Evolutionary conservation across 1,140 invertebrate species (phyloP), one percentile per base, ranked within the genome.

Genomic region (Octopus sinensis): DNA sequence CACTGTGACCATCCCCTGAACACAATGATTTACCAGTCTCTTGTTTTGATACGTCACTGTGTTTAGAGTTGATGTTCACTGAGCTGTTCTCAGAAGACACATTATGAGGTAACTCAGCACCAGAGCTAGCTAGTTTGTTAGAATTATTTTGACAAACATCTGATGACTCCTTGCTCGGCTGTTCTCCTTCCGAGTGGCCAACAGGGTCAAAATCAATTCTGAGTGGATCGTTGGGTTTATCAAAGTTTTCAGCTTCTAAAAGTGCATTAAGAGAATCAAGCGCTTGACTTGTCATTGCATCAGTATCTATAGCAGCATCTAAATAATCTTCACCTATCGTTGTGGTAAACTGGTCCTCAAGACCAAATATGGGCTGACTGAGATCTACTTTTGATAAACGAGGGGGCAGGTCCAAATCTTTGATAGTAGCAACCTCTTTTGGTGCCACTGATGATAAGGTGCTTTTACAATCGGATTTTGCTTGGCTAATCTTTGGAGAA

Each of bases 321-420:
- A 73, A 23, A 23, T 73, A 73, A 23, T 73, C 68, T 23, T 73
- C 17, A 23, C 30, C 30, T 5, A 73, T 23, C 30, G 68, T 73
- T 73, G 68, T 73, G 9, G 68, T 73, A 23, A 73, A 73, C 68
- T 73, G 68, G 13, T 73, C 68, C 17, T 73, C 68, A 23, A 73
- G 68, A n/a, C 68, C 68, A 73, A 73, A 73, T 23, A 73, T 23
- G 17, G 68, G 68, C 5, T 73, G 68, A 73, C 68, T 73, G 68
- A 73, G 68, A 6, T 73, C 68, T n/a, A 73, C 30, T 73, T 23
- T 13, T n/a, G 17, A 13, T 23, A 73, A 23, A 73, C 13, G 68
- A 6, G 68, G 68, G 0, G 68, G 68, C 5, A 13, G 4, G 17
- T 73, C 68, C 68, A 13, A 6, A 13, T 73, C 68, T 73, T 73